Conservation (phyloP, 1,140 invertebrate species). For the Formica selysi region DNA sequence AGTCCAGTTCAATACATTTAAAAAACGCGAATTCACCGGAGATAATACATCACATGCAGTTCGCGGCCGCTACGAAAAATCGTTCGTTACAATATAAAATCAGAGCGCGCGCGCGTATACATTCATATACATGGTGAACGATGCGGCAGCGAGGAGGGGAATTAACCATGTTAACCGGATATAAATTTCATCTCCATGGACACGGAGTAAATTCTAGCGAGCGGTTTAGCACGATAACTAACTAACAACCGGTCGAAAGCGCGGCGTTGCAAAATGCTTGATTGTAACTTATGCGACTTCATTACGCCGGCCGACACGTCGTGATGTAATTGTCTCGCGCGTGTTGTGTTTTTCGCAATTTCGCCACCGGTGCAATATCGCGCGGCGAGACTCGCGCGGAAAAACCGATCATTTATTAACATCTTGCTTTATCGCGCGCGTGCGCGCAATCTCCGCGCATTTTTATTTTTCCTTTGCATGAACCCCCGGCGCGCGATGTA, state of each 20-base stretch:
- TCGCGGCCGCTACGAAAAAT: constrained; percentile 24
- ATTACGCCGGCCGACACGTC: constrained; percentile 40
- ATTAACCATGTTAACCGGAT: constrained; percentile 43
- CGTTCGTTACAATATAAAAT: background rate
- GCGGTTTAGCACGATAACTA: constrained; percentile 42
- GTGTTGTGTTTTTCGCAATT: constrained; percentile 53
- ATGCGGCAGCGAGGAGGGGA: background rate
- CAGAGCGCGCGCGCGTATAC: background rate
- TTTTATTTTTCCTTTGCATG: no score
- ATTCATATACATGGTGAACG: background rate
- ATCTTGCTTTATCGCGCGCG: constrained; percentile 41
- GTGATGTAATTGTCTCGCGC: constrained; percentile 43
- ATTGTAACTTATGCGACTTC: constrained; percentile 59
- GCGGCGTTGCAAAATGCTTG: constrained; percentile 42
- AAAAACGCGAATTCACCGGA: constrained; percentile 27
- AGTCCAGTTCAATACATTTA: background rate
- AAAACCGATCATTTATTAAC: constrained; percentile 58
- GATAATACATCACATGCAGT: constrained; percentile 34
- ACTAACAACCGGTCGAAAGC: constrained; percentile 47
- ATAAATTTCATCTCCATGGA: constrained; percentile 43
- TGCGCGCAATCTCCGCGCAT: no score
- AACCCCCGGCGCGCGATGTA: background rate
- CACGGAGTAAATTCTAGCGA: constrained; percentile 21
- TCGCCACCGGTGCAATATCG: constrained; percentile 6
- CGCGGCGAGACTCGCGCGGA: constrained; percentile 22